Evolutionary conservation across 2,888 invertebrate species (phyloP).

Genomic region (Rosalia funebris): DNA sequence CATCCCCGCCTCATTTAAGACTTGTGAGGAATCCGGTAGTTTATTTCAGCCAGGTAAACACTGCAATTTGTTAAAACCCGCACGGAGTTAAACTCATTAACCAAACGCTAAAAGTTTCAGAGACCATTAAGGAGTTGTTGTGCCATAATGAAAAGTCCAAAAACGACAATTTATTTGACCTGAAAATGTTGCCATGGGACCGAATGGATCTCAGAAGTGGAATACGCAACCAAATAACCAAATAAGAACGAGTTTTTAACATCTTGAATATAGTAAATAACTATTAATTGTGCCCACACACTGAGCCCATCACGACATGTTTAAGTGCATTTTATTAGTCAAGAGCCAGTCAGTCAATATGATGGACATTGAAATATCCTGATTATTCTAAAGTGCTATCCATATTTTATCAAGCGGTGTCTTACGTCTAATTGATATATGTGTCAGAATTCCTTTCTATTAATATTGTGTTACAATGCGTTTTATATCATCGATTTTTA

Average conservation of each 20-base stretch:
- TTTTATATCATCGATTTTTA: no score
- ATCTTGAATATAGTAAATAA: conserved; percentile 1
- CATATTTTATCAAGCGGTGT: no score
- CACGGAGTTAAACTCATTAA: conserved; percentile 27
- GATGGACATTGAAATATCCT: no score
- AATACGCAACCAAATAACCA: neutral
- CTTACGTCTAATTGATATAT: no score
- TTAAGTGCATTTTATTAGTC: conserved; percentile 1
- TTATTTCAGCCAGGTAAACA: conserved; percentile 32
- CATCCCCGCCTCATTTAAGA: neutral
- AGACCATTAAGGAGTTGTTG: conserved; percentile 26
- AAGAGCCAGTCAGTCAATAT: neutral
- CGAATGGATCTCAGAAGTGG: neutral
- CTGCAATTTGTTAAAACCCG: conserved; percentile 29
- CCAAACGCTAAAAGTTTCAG: conserved; percentile 27
- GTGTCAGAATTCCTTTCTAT: no score
- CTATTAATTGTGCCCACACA: conserved; percentile 5
- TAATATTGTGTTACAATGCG: no score
- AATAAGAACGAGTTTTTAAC: conserved; percentile 5
- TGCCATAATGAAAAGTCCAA: conserved; percentile 26
- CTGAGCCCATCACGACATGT: conserved; percentile 1
- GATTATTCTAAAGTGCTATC: no score
- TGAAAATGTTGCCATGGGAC: conserved; percentile 7
- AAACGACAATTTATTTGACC: conserved; percentile 18
- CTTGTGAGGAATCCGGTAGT: neutral